phyloP scores from a whole-genome alignment of 2,797 vertebrate species.

The Pseudochaenichthys georgianus region DNA sequence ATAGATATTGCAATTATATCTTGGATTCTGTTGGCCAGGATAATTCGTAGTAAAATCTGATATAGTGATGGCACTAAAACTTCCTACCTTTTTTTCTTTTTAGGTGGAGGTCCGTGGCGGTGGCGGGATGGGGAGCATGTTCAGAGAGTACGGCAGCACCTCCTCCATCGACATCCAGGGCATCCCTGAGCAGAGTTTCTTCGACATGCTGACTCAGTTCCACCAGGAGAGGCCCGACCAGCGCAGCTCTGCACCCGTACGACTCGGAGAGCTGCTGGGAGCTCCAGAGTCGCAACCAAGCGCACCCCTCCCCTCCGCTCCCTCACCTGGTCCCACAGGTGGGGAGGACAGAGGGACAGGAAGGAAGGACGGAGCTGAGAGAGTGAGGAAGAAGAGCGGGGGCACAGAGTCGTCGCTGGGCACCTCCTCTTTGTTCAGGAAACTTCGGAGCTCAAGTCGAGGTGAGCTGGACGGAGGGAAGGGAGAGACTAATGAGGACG shows the following conservation, averaged over 20 bases:
- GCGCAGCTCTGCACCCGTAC: conserved; percentile 72
- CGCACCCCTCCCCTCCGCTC: conserved; percentile 55
- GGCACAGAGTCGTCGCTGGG: conserved; percentile 88
- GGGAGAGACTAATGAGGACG: conserved; percentile 80
- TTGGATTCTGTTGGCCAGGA: too few relatives aligned
- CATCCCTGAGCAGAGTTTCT: conserved; percentile 92
- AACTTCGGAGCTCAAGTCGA: conserved; percentile 85
- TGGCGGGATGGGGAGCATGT: conserved; percentile 79
- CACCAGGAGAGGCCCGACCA: conserved; percentile 87
- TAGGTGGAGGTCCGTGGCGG: conserved; percentile 78
- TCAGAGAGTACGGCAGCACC: conserved; percentile 95
- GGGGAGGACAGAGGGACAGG: conserved; percentile 67
- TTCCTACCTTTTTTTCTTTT: conserved; percentile 5
- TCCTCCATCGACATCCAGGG: conserved; percentile 95
- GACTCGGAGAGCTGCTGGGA: conserved; percentile 80
- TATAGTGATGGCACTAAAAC: neutral
- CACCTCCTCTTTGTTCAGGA: conserved; percentile 90
- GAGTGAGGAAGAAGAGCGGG: conserved; percentile 85
- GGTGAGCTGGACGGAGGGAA: conserved; percentile 81
- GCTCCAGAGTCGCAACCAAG: conserved; percentile 58
- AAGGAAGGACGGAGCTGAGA: conserved; percentile 80
- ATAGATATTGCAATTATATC: too few relatives aligned
- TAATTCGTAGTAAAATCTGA: too few relatives aligned
- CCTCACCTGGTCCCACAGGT: conserved; percentile 61
- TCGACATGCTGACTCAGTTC: conserved; percentile 92